Evolutionary conservation across 2,888 invertebrate species (phyloP), one percentile per base, ranked within the genome.

Genomic region (Erebia epiphron): DNA sequence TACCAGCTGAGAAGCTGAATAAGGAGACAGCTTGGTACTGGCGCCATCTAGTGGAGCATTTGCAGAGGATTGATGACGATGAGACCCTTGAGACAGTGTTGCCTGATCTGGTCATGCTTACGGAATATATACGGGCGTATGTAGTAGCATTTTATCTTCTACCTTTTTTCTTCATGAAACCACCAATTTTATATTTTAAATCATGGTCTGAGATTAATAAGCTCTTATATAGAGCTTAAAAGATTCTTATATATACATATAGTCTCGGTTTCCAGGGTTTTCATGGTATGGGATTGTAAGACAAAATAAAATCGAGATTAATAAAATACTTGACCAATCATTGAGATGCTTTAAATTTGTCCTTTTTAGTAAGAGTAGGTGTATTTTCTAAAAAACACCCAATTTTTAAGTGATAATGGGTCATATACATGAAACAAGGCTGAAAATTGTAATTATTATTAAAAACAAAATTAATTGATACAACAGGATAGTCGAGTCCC

Each of bases 101-200:
- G 61, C 98, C 98, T 0, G 97, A 97, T 79, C 85, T 97, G 67
- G 94, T 96, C 0, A 94, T 94, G 26, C 96, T 97, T 76, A 96
- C 96, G 75, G 91, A 94, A 41, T 98, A 97, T 83, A 95, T 98
- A 13, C 92, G 95, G 78, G 94, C 94, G 95, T 98, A 87, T 90
- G 94, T 94, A 63, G 57, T 49, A 16, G n/a, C n/a, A 11, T 16
- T 18, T 18, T 14, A 4, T 16, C 18, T 10, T 18, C 18, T 10
- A 54, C 54, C 2, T 18, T 54, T n/a, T 35, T 35, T 35, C 5
- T 54, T 54, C 18, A 8, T 18, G 10, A 10, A 10, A 18, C 54
- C 16, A 10, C 18, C 54, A 16, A 9, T 2, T 3, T 54, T 18
- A 16, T 18, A 13, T 14, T 3, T 5, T 50, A n/a, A 8, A 50